A percentile compares a stretch with the other conserved stretches of the same genome.
These are phyloP conservation scores for Drosophila funebris DNA, from an alignment of 1,140 invertebrate genomes.

Conservation along the genomic window DNA sequence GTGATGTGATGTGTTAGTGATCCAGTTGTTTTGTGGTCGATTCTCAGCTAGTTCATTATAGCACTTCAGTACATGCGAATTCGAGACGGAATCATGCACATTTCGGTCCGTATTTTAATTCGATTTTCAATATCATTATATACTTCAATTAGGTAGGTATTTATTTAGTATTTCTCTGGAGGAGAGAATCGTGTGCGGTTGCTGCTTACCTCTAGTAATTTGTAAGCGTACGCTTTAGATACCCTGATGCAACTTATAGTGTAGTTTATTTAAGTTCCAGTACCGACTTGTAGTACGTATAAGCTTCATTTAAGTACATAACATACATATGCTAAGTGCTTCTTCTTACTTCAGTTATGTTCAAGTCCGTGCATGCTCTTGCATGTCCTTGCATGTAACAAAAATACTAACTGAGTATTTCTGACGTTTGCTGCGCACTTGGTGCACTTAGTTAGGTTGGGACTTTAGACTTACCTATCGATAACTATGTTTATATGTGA, in stretches of 20 bases:
- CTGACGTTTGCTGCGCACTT: slow-evolving; percentile 4
- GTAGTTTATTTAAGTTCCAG: slow-evolving; percentile 4
- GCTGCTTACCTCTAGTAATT: slow-evolving; percentile 61
- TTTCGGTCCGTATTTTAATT: slow-evolving; percentile 48
- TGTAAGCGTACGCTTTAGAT: slow-evolving; percentile 56
- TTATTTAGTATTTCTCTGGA: slow-evolving; percentile 1
- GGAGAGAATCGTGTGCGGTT: neutral
- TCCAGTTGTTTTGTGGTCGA: slow-evolving; percentile 1
- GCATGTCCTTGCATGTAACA: neutral
- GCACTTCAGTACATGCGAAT: slow-evolving; percentile 34
- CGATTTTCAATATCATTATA: slow-evolving; percentile 9
- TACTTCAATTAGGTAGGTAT: neutral
- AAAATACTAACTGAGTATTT: slow-evolving; percentile 29
- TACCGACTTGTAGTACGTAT: slow-evolving; percentile 3
- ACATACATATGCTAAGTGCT: neutral
- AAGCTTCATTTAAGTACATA: slow-evolving; percentile 19
- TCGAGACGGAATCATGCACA: slow-evolving; percentile 10
- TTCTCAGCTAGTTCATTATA: slow-evolving; percentile 9
- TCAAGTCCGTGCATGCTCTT: neutral
- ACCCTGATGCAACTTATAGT: slow-evolving; percentile 62
- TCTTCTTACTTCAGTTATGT: neutral
- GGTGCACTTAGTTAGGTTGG: slow-evolving; percentile 13
- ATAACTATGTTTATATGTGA: slow-evolving; percentile 5
- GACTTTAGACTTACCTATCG: neutral
- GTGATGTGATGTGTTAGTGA: neutral